A percentile compares a stretch with the other conserved stretches of the same genome.
phyloP scores from a whole-genome alignment of 1,140 invertebrate genomes.

The Ericerus pela region DNA sequence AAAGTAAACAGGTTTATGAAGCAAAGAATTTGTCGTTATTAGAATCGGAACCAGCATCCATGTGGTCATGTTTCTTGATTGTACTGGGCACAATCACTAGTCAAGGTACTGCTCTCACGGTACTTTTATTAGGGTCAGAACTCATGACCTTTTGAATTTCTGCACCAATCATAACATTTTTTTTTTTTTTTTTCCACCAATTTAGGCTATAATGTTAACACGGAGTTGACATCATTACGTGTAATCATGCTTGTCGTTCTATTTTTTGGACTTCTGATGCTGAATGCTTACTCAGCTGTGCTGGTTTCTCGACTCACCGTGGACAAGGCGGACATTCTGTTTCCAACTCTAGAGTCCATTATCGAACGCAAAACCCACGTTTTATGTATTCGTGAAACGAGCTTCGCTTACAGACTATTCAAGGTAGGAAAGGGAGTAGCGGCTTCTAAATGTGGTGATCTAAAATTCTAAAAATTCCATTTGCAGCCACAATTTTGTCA shows the following conservation, averaged over 20 bases:
- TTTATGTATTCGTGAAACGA: slow-evolving; percentile 14
- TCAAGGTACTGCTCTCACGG: slow-evolving; percentile 6
- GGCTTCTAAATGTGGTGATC: too few relatives aligned
- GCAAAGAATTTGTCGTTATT: too few relatives aligned
- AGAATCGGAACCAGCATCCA: too few relatives aligned
- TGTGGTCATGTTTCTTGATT: slow-evolving; percentile 12
- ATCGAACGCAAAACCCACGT: slow-evolving; percentile 9
- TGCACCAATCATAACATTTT: too few relatives aligned
- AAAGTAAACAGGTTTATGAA: too few relatives aligned
- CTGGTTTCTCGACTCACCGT: slow-evolving; percentile 18
- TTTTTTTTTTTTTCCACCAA: too few relatives aligned
- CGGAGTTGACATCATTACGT: neutral
- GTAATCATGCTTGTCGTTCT: slow-evolving; percentile 13
- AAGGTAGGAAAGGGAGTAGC: too few relatives aligned
- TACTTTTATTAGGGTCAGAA: neutral
- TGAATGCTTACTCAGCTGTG: slow-evolving; percentile 18
- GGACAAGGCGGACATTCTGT: slow-evolving; percentile 7
- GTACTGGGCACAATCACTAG: slow-evolving; percentile 12
- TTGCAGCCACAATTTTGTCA: too few relatives aligned
- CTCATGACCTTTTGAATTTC: too few relatives aligned
- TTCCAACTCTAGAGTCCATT: slow-evolving; percentile 17
- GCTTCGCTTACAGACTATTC: slow-evolving; percentile 15
- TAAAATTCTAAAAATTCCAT: too few relatives aligned
- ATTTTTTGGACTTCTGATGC: slow-evolving; percentile 17
- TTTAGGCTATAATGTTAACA: neutral